Conservation (phyloP, 2,797 vertebrate genomes). For the Amphiprion clarkii region DNA sequence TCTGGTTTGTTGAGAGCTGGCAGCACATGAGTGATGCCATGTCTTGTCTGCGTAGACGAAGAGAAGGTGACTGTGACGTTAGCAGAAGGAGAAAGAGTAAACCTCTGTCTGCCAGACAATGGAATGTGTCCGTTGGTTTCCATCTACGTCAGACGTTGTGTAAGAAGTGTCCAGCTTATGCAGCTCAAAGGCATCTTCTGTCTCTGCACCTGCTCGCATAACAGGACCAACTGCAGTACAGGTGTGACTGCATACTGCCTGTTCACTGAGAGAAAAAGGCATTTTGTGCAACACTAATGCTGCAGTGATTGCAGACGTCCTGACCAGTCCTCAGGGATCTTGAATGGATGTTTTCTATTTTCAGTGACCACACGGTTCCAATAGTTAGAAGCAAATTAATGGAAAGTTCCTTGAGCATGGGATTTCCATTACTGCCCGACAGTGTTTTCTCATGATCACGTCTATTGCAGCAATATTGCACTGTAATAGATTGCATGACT, state of each 20-base stretch:
- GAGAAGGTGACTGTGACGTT: slow-evolving; percentile 42
- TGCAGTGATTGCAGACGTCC: slow-evolving; percentile 17
- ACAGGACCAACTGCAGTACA: background rate
- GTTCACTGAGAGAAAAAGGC: slow-evolving; percentile 8
- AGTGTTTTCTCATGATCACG: slow-evolving; percentile 18
- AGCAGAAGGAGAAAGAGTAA: slow-evolving; percentile 36
- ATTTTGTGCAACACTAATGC: slow-evolving; percentile 27
- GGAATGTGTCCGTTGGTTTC: slow-evolving; percentile 71
- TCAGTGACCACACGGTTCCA: slow-evolving; percentile 56
- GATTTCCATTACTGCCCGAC: slow-evolving; percentile 64
- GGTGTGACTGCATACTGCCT: slow-evolving; percentile 27
- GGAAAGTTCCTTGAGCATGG: slow-evolving; percentile 65
- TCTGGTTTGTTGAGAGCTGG: slow-evolving; percentile 55
- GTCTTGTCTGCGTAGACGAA: slow-evolving; percentile 27
- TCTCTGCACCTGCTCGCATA: slow-evolving; percentile 30
- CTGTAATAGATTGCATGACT: background rate
- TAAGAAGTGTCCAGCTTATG: slow-evolving; percentile 28
- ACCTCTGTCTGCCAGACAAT: slow-evolving; percentile 56
- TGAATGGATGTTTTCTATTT: slow-evolving; percentile 68
- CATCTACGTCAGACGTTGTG: slow-evolving; percentile 65
- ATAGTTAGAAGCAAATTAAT: slow-evolving; percentile 61
- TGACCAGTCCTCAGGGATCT: slow-evolving; percentile 55
- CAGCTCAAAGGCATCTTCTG: slow-evolving; percentile 23
- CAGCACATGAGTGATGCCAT: slow-evolving; percentile 41
- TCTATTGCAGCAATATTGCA: background rate